Base-by-base conservation (phyloP, 2,797 vertebrate genomes). In the Sciaenops ocellatus region DNA sequence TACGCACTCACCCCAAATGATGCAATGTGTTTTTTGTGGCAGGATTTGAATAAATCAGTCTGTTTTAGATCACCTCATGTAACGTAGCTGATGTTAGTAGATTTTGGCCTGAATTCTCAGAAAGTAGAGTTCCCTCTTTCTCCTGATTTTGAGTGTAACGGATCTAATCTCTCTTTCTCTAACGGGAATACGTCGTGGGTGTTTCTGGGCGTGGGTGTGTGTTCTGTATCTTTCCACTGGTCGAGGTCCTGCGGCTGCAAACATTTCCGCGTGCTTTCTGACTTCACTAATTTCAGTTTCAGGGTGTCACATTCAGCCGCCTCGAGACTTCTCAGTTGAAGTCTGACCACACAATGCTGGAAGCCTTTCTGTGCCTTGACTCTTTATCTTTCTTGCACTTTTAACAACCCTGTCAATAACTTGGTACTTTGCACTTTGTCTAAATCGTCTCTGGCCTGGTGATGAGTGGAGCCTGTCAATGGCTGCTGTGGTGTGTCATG, bases 401-500 rank as follows among this genome's bases (percentile, higher is more conserved):
- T 83, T 90, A 85, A 88, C 75, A 78, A 73, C 80, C 85, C 67
- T 87, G 48, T 85, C 73, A 87, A 76, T 87, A 72, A 86, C 84
- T 86, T 71, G 84, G 85, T 79, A 57, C 78, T 70, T 73, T 76
- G 65, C 83, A 81, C 75, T 34, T 38, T 85, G 51, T 87, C 30
- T 79, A 54, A 78, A 78, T 80, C 77, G 60, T 76, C 77, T 85
- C 76, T 85, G 80, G 61, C 48, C 75, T 79, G 73, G 76, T 78
- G 71, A 79, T 80, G 79, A 86, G 85, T 76, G 86, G 77, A 86
- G 77, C 76, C 91, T 90, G 60, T 93, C 84, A 73, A 85, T 96
- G 95, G 95, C 95, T 96, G 96, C 94, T 97, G 96, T 97, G 97
- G 97, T 97, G 97, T 99, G 98, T 98, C 98, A 99, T 99, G 98